Base-by-base conservation (phyloP, 1,140 invertebrate genomes). In the Elymnias hypermnestra region DNA sequence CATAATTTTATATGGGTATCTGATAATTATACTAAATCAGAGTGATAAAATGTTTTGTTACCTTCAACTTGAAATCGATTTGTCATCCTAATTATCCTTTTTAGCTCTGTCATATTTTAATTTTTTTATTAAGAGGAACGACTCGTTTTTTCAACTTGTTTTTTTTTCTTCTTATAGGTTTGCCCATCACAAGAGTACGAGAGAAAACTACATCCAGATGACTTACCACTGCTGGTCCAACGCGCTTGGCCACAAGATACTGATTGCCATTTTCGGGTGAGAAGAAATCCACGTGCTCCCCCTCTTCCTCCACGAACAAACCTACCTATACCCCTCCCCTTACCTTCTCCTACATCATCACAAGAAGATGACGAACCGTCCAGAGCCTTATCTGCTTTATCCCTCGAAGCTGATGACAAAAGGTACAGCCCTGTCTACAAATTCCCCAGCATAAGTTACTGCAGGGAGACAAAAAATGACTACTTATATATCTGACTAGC, bases 201-300 rank as follows among this genome's bases (percentile, higher is more conserved):
- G 76, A 89, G 95, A 15, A 95, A 95, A 79, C 76, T 97, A 21
- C 94, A 95, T 72, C 92, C 93, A 0, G 94, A 95, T 55, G 95
- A 97, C 73, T 88, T 92, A 46, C 94, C 94, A 0, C 87, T 97
- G n/a, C 89, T 91, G 53, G 94, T 95, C 13, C 95, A 96, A 67
- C 90, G 92, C 45, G 89, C 91, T 22, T 96, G 95, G 90, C 88
- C 88, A 31, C 74, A 87, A 4, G 90, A 90, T 60, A 72, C 59
- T 35, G 70, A 83, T 61, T 92, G 92, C 37, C 93, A 95, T 72
- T 93, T 95, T 74, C 84, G 94, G 6, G 90, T 95, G 26, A 89
- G 92, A 31, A 88, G 93, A 33, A 94, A 94, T 82, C 91, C 92
- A 0, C 91, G 94, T 57, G 93, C 93, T 49, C 88, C 91, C 47